Percentiles rank a stretch among this genome's conserved stretches.
Evolutionary conservation across 2,888 invertebrate species (phyloP).

Genomic region (Aplocera efformata): DNA sequence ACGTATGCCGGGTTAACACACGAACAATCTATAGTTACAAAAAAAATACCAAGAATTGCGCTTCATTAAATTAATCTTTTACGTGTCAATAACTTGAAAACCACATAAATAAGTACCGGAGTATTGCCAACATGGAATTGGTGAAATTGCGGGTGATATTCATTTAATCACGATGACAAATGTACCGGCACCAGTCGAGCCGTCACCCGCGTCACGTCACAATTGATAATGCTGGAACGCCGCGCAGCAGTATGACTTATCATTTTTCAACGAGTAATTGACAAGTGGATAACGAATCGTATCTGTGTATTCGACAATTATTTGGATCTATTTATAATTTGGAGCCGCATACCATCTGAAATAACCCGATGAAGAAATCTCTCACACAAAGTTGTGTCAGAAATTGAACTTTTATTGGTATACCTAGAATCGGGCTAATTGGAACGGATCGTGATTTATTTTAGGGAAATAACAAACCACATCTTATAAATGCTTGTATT

Average conservation of each 20-base stretch:
- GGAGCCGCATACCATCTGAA: too few relatives aligned
- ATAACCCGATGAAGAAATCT: too few relatives aligned
- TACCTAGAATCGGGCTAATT: too few relatives aligned
- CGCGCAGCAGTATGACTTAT: conserved; percentile 39
- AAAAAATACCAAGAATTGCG: too few relatives aligned
- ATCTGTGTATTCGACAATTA: not conserved
- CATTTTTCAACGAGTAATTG: conserved; percentile 40
- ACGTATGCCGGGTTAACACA: too few relatives aligned
- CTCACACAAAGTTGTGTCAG: too few relatives aligned
- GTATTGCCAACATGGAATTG: conserved; percentile 34
- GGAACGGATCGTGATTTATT: too few relatives aligned
- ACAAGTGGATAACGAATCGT: conserved; percentile 22
- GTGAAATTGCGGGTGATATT: conserved; percentile 45
- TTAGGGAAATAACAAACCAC: too few relatives aligned
- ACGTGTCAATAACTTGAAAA: not conserved
- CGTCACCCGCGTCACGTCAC: conserved; percentile 39
- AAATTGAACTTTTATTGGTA: too few relatives aligned
- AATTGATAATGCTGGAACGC: conserved; percentile 52
- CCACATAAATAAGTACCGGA: not conserved
- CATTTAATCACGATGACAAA: conserved; percentile 60
- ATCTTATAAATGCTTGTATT: too few relatives aligned
- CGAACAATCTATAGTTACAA: too few relatives aligned
- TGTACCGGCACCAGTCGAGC: conserved; percentile 40
- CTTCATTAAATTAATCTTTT: too few relatives aligned
- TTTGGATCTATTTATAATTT: not conserved